Conservation (phyloP, 2,888 invertebrate genomes). For the Parasteatoda lunata region DNA sequence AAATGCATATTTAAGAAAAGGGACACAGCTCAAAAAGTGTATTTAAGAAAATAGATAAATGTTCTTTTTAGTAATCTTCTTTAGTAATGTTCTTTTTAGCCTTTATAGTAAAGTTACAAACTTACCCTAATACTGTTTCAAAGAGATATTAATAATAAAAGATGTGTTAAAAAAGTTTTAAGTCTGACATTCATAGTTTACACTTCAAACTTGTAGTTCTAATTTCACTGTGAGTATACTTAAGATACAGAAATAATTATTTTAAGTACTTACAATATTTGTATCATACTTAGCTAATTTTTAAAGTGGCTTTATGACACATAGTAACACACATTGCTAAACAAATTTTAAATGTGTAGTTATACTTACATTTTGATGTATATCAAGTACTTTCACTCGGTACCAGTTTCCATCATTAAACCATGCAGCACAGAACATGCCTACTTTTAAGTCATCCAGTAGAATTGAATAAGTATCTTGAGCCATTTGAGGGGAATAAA, state of each 20-base stretch:
- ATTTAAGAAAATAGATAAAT: too few relatives aligned
- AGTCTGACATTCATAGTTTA: background rate
- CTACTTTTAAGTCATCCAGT: constrained; percentile 21
- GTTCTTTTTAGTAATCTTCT: too few relatives aligned
- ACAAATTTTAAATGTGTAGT: background rate
- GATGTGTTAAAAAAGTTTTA: too few relatives aligned
- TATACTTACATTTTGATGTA: constrained; percentile 15
- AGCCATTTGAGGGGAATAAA: constrained; percentile 8
- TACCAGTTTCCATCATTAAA: constrained; percentile 58
- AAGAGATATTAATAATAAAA: too few relatives aligned
- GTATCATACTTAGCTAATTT: too few relatives aligned
- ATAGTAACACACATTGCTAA: background rate
- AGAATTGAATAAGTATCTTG: background rate
- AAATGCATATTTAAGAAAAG: too few relatives aligned
- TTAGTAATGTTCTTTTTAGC: too few relatives aligned
- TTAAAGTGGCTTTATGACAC: background rate
- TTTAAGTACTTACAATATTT: background rate
- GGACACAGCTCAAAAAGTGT: too few relatives aligned
- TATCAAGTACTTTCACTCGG: constrained; percentile 32
- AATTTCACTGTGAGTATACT: background rate
- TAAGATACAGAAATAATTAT: background rate
- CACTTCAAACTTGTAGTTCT: background rate
- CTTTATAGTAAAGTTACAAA: too few relatives aligned
- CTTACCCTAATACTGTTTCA: too few relatives aligned
- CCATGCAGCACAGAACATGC: constrained; percentile 48